These are phyloP conservation scores for Archivesica marissinica DNA, from an alignment of 1,140 invertebrate genomes.

Conservation along the genomic window DNA sequence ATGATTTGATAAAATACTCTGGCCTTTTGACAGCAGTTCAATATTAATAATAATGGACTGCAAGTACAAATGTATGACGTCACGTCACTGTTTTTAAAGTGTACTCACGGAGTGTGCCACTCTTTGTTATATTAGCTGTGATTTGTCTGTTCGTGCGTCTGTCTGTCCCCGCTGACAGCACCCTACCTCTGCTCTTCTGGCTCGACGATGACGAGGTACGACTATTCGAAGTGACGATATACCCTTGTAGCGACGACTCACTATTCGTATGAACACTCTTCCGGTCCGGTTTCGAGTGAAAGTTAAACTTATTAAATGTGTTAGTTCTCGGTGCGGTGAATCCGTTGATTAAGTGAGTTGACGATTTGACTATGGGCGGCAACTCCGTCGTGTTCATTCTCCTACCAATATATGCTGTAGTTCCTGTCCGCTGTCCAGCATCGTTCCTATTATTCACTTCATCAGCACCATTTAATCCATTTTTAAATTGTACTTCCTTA, in stretches of 20 bases:
- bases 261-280: slow-evolving; percentile 50
- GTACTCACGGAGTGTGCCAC: not conserved
- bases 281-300: not conserved
- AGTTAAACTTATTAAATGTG: slow-evolving; percentile 17
- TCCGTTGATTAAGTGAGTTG: slow-evolving; percentile 27
- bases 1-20: too few relatives aligned
- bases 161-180: slow-evolving; percentile 55
- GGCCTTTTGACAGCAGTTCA: too few relatives aligned
- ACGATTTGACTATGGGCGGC: slow-evolving; percentile 63
- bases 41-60: too few relatives aligned
- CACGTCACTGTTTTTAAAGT: not conserved
- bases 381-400: slow-evolving; percentile 72
- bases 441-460: not conserved
- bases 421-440: not conserved
- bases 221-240: slow-evolving; percentile 6
- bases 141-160: slow-evolving; percentile 42
- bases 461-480: slow-evolving; percentile 21
- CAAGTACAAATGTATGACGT: too few relatives aligned
- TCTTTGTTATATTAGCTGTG: slow-evolving; percentile 19
- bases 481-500: not conserved
- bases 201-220: slow-evolving; percentile 43
- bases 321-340: not conserved
- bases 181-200: slow-evolving; percentile 32
- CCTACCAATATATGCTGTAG: not conserved
- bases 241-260: slow-evolving; percentile 35